These are phyloP conservation scores for Cataglyphis albicans DNA, from an alignment of 2,888 invertebrate genomes.

Conservation along the genomic window DNA sequence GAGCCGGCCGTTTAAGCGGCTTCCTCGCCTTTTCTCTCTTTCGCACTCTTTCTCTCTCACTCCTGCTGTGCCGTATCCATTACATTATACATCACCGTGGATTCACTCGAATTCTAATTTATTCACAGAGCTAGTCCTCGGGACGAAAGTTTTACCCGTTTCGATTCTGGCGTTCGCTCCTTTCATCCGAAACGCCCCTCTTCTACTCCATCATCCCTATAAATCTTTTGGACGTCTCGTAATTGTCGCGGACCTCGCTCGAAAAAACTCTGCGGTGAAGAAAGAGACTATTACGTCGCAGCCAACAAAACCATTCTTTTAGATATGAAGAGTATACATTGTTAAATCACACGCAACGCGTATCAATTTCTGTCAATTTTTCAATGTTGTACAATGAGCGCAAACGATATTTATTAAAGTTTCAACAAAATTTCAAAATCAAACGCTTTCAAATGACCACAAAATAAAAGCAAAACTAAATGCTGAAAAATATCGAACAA, in stretches of 20 bases:
- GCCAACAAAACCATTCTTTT: not conserved
- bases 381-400: not conserved
- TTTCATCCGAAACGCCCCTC: slow-evolving; percentile 62
- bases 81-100: slow-evolving; percentile 85
- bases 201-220: slow-evolving; percentile 72
- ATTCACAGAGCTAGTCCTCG: slow-evolving; percentile 80
- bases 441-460: too few species aligned
- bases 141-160: slow-evolving; percentile 73
- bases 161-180: slow-evolving; percentile 57
- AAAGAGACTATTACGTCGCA: slow-evolving; percentile 63
- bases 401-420: not conserved
- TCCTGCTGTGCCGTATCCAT: slow-evolving; percentile 77
- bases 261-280: slow-evolving; percentile 54
- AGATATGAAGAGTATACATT: not conserved
- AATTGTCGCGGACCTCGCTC: slow-evolving; percentile 79
- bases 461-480: not conserved
- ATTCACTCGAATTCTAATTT: slow-evolving; percentile 85
- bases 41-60: slow-evolving; percentile 50
- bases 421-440: not conserved
- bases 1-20: slow-evolving; percentile 74
- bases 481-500: not conserved
- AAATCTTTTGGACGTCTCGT: slow-evolving; percentile 79
- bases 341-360: not conserved
- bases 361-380: not conserved
- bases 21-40: slow-evolving; percentile 51